Base-by-base conservation (phyloP, 1,140 invertebrate species). In the Drosophila baimaii region DNA sequence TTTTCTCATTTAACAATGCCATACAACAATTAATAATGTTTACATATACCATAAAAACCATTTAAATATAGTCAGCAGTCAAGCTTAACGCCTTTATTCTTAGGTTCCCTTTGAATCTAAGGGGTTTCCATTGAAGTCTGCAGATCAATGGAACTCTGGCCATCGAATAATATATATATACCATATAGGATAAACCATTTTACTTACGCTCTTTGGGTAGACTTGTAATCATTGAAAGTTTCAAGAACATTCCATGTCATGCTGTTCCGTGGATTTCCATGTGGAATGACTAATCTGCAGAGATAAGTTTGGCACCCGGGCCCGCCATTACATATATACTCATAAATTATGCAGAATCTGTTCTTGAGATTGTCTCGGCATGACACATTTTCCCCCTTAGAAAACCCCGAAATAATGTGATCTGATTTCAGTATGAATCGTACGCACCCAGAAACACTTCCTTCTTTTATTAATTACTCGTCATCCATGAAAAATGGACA, bases 401-500 rank as follows among this genome's bases (percentile, higher is more conserved):
- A 63, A 63, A 27, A 31, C 33, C n/a, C 27, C 37, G n/a, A 41
- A 64, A 73, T 55, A 66, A 54, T 68, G 17, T 29, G 15, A n/a
- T 68, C n/a, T 33, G 44, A 35, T 43, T 65, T 31, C 33, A 15
- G 23, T 54, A 52, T 23, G 31, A 33, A 37, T 31, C 31, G 17
- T 51, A 52, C 61, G 65, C 65, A 52, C 44, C 15, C 27, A 25
- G 17, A 35, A 35, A 25, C 23, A 21, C 43, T 81, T 73, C 49
- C 57, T 39, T 43, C 10, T 39, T 35, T 68, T 72, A 83, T 82
- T 69, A 88, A 88, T 79, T 59, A 47, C 47, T 47, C 27, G 25
- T 54, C 61, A 37, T 27, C 35, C 21, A n/a, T 79, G 49, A 82
- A 79, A 82, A 82, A 88, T 79, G n/a, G 58, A 37, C 51, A 63